Conservation (phyloP, 2,113 vertebrate species). For the Polyodon spathula region DNA sequence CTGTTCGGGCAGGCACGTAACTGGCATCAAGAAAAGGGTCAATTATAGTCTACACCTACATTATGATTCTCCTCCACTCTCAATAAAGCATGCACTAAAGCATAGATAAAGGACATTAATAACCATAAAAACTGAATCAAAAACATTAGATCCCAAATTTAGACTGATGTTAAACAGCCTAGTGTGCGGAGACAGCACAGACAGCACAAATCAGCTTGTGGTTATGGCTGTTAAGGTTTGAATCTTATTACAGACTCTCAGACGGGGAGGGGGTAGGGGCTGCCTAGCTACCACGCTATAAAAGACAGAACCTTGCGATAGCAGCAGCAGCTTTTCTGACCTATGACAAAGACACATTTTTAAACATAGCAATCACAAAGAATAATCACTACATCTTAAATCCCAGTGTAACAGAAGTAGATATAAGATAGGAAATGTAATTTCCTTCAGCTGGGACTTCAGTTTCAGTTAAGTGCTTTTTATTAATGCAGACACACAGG, state of each 20-base stretch:
- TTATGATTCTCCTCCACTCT: slow-evolving; percentile 19
- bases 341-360: too few relatives aligned
- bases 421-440: slow-evolving; percentile 3
- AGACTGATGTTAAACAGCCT: too few relatives aligned
- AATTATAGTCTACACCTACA: slow-evolving; percentile 25
- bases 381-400: slow-evolving; percentile 3
- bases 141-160: too few relatives aligned
- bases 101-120: slow-evolving; percentile 18
- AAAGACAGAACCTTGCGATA: too few relatives aligned
- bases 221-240: too few relatives aligned
- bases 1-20: slow-evolving; percentile 17
- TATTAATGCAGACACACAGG: slow-evolving; percentile 4
- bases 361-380: neutral
- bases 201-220: too few relatives aligned
- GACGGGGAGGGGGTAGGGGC: too few relatives aligned
- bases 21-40: slow-evolving; percentile 10
- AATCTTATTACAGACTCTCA: too few relatives aligned
- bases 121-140: too few relatives aligned
- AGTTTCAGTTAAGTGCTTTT: slow-evolving; percentile 5
- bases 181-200: too few relatives aligned
- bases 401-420: neutral
- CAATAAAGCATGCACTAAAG: slow-evolving; percentile 12
- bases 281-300: too few relatives aligned
- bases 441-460: slow-evolving; percentile 12
- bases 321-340: too few relatives aligned